These are phyloP conservation scores for Phenacoccus solenopsis DNA, from an alignment of 1,140 invertebrate genomes.

Conservation along the genomic window DNA sequence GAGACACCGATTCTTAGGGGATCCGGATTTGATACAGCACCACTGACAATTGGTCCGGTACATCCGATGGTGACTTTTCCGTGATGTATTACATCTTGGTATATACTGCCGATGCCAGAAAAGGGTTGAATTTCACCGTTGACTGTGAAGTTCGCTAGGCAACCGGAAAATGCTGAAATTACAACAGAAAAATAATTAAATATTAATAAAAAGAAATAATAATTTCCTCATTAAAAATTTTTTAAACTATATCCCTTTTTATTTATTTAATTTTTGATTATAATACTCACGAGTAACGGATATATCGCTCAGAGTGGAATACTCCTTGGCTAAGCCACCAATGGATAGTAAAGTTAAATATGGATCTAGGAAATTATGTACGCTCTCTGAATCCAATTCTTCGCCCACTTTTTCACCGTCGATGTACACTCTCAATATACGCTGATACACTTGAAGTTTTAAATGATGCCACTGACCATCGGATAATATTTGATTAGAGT, in stretches of 20 bases:
- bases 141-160: conserved; percentile 74
- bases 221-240: background rate
- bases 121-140: conserved; percentile 81
- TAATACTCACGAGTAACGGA: background rate
- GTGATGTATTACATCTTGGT: conserved; percentile 48
- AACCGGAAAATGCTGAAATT: conserved; percentile 62
- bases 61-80: conserved; percentile 58
- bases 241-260: no score
- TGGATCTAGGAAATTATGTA: conserved; percentile 84
- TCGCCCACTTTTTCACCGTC: conserved; percentile 61
- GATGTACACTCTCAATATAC: conserved; percentile 53
- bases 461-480: conserved; percentile 81
- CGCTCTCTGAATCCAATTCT: conserved; percentile 65
- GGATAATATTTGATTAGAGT: conserved; percentile 33
- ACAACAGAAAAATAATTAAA: background rate
- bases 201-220: background rate
- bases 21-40: conserved; percentile 58
- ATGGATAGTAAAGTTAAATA: conserved; percentile 66
- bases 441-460: conserved; percentile 51
- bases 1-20: conserved; percentile 81
- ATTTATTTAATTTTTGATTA: background rate
- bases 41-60: conserved; percentile 53
- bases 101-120: conserved; percentile 69
- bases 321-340: conserved; percentile 50
- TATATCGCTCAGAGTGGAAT: conserved; percentile 29